These are phyloP conservation scores for Bolborhynchus lineola DNA, from an alignment of 2,113 vertebrate species.

Conservation along the genomic window DNA sequence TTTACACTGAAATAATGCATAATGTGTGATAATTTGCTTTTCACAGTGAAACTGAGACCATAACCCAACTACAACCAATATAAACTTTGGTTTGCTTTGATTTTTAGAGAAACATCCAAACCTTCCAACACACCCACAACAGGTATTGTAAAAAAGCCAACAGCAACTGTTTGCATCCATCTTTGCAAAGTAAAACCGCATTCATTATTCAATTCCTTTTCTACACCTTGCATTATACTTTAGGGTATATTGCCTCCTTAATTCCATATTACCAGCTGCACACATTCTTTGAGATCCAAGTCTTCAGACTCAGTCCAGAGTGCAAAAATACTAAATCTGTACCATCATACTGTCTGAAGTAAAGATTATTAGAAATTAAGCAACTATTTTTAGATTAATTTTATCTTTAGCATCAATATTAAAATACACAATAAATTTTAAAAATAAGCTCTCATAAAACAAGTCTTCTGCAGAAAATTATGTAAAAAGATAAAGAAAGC, in stretches of 20 bases:
- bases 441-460: background rate
- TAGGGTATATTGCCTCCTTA: background rate
- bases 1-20: background rate
- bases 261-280: background rate
- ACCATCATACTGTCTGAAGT: background rate
- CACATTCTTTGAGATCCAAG: background rate
- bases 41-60: background rate
- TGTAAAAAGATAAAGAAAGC: background rate
- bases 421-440: background rate
- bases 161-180: background rate
- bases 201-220: background rate
- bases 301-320: background rate
- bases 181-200: background rate
- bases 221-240: background rate
- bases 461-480: background rate
- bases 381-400: background rate
- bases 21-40: background rate
- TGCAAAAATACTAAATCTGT: background rate
- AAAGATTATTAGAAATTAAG: background rate
- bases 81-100: background rate
- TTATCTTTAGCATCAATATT: background rate
- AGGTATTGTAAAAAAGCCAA: constrained; percentile 33
- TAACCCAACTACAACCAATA: background rate
- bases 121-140: background rate
- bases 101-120: background rate